Conservation (phyloP, 2,797 vertebrate genomes). For the Eospalax fontanierii region DNA sequence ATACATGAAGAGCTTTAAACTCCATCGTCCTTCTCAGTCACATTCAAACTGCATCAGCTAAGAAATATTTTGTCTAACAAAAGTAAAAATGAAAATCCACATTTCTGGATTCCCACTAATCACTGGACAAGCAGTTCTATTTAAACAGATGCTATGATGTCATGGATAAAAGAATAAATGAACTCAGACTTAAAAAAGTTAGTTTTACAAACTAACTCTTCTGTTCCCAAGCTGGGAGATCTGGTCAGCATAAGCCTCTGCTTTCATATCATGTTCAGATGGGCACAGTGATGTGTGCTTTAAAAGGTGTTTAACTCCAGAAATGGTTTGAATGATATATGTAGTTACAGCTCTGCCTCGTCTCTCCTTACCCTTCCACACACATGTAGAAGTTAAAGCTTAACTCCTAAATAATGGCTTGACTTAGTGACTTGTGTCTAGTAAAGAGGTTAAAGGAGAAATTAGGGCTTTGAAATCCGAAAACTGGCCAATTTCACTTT, state of each 20-base stretch:
- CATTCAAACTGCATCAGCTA: not conserved
- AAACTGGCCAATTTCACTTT: not conserved
- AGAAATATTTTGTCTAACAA: not conserved
- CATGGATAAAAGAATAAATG: not conserved
- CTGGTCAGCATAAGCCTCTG: not conserved
- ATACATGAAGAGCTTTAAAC: not conserved
- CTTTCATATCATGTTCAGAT: not conserved
- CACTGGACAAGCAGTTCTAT: not conserved
- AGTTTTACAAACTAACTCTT: not conserved
- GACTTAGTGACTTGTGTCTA: not conserved
- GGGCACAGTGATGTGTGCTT: not conserved
- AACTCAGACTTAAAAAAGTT: not conserved
- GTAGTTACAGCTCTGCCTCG: not conserved
- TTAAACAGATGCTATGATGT: not conserved
- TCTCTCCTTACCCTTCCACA: accelerated
- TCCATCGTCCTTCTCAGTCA: not conserved
- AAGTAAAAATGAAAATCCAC: not conserved
- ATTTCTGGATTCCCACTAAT: not conserved
- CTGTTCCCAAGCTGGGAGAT: not conserved
- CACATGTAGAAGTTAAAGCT: not conserved
- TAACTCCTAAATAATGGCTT: not conserved
- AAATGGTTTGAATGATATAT: not conserved
- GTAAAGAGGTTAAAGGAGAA: not conserved
- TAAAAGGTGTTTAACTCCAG: not conserved
- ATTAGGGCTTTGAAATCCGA: not conserved